Evolutionary conservation across 2,888 invertebrate species (phyloP).

Genomic region (Ochropleura leucogaster): DNA sequence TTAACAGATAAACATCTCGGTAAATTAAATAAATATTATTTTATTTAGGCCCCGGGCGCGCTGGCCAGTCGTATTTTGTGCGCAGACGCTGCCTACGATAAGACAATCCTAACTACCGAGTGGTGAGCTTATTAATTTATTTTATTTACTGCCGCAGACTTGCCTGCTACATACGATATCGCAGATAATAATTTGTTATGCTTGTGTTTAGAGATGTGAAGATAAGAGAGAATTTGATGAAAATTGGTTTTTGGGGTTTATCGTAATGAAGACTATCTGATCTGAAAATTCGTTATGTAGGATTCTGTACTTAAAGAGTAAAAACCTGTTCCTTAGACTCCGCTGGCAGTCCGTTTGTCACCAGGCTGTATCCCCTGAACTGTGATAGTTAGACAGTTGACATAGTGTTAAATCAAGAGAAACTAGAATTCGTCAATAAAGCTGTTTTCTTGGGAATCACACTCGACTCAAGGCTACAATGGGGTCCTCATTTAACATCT

Average conservation of each 20-base stretch:
- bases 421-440: too few relatives aligned
- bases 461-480: too few relatives aligned
- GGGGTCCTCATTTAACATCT: too few relatives aligned
- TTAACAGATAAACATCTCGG: conserved; percentile 63
- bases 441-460: too few relatives aligned
- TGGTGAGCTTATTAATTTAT: conserved; percentile 78
- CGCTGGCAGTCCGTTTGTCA: too few relatives aligned
- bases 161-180: conserved; percentile 59
- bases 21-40: conserved; percentile 70
- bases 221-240: conserved; percentile 7
- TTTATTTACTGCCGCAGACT: conserved; percentile 70
- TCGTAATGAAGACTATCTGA: not conserved
- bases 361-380: too few relatives aligned
- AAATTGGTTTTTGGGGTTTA: not conserved
- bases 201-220: conserved; percentile 11
- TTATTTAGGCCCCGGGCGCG: conserved; percentile 68
- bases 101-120: conserved; percentile 76
- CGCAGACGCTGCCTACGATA: conserved; percentile 67
- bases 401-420: too few relatives aligned
- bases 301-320: too few relatives aligned
- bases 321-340: too few relatives aligned
- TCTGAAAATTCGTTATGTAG: not conserved
- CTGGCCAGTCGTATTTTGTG: conserved; percentile 66
- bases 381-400: too few relatives aligned
- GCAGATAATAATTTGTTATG: conserved; percentile 45